phyloP scores from a whole-genome alignment of 2,113 vertebrate genomes.

The Nerophis lumbriciformis region DNA sequence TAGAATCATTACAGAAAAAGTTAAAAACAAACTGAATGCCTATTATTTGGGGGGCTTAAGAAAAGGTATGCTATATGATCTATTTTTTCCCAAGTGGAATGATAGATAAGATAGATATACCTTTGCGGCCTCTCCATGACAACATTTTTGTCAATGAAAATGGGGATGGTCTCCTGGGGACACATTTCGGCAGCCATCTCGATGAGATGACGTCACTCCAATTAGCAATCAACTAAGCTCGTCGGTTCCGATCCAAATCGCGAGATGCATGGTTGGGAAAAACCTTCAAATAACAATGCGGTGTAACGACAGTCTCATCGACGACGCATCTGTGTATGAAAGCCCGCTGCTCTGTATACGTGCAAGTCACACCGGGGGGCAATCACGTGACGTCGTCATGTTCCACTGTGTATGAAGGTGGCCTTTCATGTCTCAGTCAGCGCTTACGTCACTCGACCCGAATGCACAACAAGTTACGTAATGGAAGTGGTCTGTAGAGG shows the following conservation, averaged over 20 bases:
- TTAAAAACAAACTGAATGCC: too few relatives aligned
- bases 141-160: neutral
- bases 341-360: neutral
- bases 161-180: neutral
- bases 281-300: neutral
- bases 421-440: neutral
- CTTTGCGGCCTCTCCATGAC: constrained; percentile 1
- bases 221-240: neutral
- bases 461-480: neutral
- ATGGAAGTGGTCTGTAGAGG: neutral
- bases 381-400: neutral
- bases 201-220: neutral
- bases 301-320: neutral
- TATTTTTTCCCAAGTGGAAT: too few relatives aligned
- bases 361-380: neutral
- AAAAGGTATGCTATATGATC: too few relatives aligned
- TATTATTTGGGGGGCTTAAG: too few relatives aligned
- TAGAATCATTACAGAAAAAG: too few relatives aligned
- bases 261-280: neutral
- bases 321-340: constrained; percentile 3
- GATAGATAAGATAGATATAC: neutral
- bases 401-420: neutral
- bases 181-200: neutral
- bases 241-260: neutral
- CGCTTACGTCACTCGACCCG: neutral